These are phyloP conservation scores for Tinea semifulvella DNA, from an alignment of 2,888 invertebrate genomes.

Conservation along the genomic window DNA sequence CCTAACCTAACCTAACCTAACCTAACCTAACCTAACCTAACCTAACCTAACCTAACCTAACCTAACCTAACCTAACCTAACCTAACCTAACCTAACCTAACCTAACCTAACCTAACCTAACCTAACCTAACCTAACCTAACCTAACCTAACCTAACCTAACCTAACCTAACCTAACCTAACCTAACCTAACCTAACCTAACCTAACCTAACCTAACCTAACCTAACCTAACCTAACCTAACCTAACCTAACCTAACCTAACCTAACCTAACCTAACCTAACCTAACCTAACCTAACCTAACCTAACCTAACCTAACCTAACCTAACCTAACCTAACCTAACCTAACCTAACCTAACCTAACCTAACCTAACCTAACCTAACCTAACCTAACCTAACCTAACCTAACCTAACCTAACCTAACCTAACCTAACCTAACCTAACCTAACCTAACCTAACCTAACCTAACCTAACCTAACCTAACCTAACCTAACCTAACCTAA, in stretches of 20 bases:
- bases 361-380: slow-evolving; percentile 15
- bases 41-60: slow-evolving; percentile 13
- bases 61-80: slow-evolving; percentile 15
- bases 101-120: slow-evolving; percentile 19
- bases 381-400: slow-evolving; percentile 15
- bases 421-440: slow-evolving; percentile 15
- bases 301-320: slow-evolving; percentile 15
- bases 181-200: slow-evolving; percentile 21
- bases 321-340: slow-evolving; percentile 15
- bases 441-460: slow-evolving; percentile 15
- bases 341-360: slow-evolving; percentile 15
- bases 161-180: slow-evolving; percentile 19
- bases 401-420: slow-evolving; percentile 15
- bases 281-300: slow-evolving; percentile 14
- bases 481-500: slow-evolving; percentile 15
- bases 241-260: slow-evolving; percentile 14
- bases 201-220: slow-evolving; percentile 20
- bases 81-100: slow-evolving; percentile 18
- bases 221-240: slow-evolving; percentile 15
- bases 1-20: slow-evolving; percentile 13
- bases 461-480: slow-evolving; percentile 15
- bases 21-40: slow-evolving; percentile 13
- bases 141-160: slow-evolving; percentile 20
- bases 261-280: slow-evolving; percentile 15
- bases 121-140: slow-evolving; percentile 17